phyloP scores from a whole-genome alignment of 2,797 vertebrate genomes.

The Cottoperca gobio region DNA sequence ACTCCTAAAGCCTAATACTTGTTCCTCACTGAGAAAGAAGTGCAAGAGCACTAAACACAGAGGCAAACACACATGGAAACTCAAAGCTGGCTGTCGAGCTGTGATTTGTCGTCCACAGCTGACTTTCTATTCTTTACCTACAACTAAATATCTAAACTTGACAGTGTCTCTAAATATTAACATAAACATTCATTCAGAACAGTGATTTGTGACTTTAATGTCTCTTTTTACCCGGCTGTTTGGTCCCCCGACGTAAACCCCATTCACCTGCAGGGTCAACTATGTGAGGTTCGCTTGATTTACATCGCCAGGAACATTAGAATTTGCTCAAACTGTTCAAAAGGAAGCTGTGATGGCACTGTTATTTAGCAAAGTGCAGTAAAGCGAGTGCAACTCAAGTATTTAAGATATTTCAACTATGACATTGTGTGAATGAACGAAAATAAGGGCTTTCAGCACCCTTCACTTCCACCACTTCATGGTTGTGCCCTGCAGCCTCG shows the following conservation, averaged over 20 bases:
- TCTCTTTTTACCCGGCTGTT: constrained; percentile 4
- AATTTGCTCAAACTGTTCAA: constrained; percentile 41
- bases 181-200: constrained; percentile 10
- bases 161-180: constrained; percentile 6
- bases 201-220: constrained; percentile 38
- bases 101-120: constrained; percentile 11
- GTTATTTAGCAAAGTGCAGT: constrained; percentile 30
- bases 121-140: not conserved
- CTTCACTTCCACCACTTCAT: constrained; percentile 29
- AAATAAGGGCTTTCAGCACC: constrained; percentile 62
- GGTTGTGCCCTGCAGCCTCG: constrained; percentile 44
- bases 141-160: constrained; percentile 37
- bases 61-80: not conserved
- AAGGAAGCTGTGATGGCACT: constrained; percentile 13
- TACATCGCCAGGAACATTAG: constrained; percentile 19
- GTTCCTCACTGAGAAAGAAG: not conserved
- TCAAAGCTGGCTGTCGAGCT: not conserved
- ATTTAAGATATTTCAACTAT: constrained; percentile 59
- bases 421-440: constrained; percentile 44
- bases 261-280: constrained; percentile 32
- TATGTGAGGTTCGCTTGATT: constrained; percentile 39
- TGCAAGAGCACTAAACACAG: not conserved
- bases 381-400: constrained; percentile 21
- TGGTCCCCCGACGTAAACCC: constrained; percentile 10
- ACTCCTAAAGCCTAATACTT: not conserved